Evolutionary conservation across 2,888 invertebrate genomes (phyloP), one percentile per base, ranked within the genome.

Genomic region (Blastobasis adustella): DNA sequence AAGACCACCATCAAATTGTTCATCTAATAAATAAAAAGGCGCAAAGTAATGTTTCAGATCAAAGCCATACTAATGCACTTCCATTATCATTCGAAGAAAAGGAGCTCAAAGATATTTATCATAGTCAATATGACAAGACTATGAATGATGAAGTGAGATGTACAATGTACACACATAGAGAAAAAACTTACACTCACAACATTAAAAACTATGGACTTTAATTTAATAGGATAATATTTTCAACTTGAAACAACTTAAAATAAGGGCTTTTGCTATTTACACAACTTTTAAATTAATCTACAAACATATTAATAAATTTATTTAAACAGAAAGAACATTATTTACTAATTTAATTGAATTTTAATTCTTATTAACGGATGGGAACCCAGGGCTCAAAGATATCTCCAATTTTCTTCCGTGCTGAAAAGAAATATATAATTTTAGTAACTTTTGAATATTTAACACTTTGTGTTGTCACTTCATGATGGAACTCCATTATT

Each of bases 331-430:
- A 45, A 52, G 49, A 48, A 51, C 54, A 36, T 47, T 49, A 51
- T 45, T 38, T 52, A 50, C 55, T 58, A 59, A 52, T 49, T 53
- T 49, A n/a, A 38, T 47, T 46, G 47, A 5, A 47, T 39, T 47
- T 40, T 46, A 39, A 46, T 37, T 45, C 36, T 49, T 41, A 64
- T 82, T 90, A 93, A 76, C 94, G 93, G 62, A 93, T 82, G 57
- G 94, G 94, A 47, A 87, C 73, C 94, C 94, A 94, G 6, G 81
- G 79, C 58, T 91, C 90, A 41, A 94, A 67, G 42, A 93, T 76
- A 8, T 93, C 92, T 7, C 73, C 89, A 71, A 86, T 91, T 71
- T 91, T 92, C 74, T 90, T 91, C 46, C 90, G 88, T 59, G 90
- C 93, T 93, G 82, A 56, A 90, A 88, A 47, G 71, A 60, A 63